Evolutionary conservation across 2,888 invertebrate genomes (phyloP), one percentile per base, ranked within the genome.

Genomic region (Hanleya hanleyi): DNA sequence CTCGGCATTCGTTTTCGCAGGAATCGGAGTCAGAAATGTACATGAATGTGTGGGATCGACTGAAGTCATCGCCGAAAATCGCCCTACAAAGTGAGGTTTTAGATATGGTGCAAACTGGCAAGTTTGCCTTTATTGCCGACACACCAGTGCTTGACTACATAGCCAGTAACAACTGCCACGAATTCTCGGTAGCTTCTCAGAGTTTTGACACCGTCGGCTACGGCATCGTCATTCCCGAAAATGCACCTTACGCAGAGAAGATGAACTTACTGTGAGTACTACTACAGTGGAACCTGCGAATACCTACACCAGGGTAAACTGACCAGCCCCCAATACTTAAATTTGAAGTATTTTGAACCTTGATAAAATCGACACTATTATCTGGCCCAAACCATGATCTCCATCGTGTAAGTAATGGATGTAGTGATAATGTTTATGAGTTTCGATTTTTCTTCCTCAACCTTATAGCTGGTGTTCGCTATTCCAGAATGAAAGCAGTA

Each of bases 81-180:
- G 12, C 57, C 2, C 29, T 57, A 4, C 18, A 22, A 18, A 32
- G 41, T 37, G 67, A 70, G 15, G 37, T 35, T 15, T 15, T 36
- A 18, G 33, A 62, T 9, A 26, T 81, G 22, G 64, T 64, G 3
- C 18, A 12, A 36, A 38, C 49, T 5, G 73, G 76, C 0, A 62
- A 69, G 6, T 70, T 69, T 18, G 82, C 82, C 15, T 81, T 67
- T 51, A 77, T 83, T 76, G 80, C 78, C 0, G 82, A 82, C 65
- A 64, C 72, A 35, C 75, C 74, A 0, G 77, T 77, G 65, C 64
- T 81, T 12, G 76, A 77, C 33, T 80, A 82, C 68, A 74, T 73
- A 35, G 75, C 75, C 35, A 47, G 71, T 33, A 70, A 73, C 18
- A 73, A 76, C 50, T 80, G 82, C 57, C 62, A 73, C 18, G 69